phyloP scores from a whole-genome alignment of 1,140 invertebrate species.

The Chymomyza costata region DNA sequence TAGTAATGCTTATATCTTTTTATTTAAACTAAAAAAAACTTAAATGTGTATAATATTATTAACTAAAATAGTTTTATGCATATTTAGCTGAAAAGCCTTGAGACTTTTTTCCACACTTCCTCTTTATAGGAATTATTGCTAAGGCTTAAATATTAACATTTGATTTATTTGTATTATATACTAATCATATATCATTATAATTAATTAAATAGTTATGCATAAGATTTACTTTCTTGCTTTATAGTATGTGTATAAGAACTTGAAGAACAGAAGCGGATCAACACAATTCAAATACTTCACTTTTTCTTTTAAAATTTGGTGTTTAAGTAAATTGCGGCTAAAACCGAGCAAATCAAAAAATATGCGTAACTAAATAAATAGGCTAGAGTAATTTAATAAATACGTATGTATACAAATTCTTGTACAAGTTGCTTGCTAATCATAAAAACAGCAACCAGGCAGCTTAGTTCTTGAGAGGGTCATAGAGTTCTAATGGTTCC shows the following conservation, averaged over 20 bases:
- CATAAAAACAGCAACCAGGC: constrained; percentile 16
- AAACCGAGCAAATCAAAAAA: constrained; percentile 11
- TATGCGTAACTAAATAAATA: constrained; percentile 6
- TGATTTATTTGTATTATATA: constrained; percentile 34
- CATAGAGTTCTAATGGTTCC: constrained; percentile 20
- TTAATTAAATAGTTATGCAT: no score
- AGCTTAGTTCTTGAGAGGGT: constrained; percentile 10
- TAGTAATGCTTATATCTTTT: constrained; percentile 2
- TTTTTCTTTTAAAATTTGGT: no score
- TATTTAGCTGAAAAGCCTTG: constrained; percentile 34
- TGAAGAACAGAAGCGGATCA: no score
- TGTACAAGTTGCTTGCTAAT: constrained; percentile 5
- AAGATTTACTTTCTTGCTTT: constrained; percentile 26
- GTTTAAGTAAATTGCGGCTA: no score
- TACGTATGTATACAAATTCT: constrained; percentile 6
- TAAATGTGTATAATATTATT: constrained; percentile 3
- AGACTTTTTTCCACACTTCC: constrained; percentile 7
- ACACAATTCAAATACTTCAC: no score
- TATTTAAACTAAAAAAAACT: constrained; percentile 4
- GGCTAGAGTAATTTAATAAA: constrained; percentile 10
- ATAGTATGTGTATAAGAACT: constrained; percentile 4
- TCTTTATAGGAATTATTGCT: constrained; percentile 27
- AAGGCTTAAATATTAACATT: constrained; percentile 52
- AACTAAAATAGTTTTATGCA: constrained; percentile 36
- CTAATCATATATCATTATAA: constrained; percentile 25